These are phyloP conservation scores for Clarias laeviceps DNA, from an alignment of 2,797 vertebrate species.

Conservation along the genomic window DNA sequence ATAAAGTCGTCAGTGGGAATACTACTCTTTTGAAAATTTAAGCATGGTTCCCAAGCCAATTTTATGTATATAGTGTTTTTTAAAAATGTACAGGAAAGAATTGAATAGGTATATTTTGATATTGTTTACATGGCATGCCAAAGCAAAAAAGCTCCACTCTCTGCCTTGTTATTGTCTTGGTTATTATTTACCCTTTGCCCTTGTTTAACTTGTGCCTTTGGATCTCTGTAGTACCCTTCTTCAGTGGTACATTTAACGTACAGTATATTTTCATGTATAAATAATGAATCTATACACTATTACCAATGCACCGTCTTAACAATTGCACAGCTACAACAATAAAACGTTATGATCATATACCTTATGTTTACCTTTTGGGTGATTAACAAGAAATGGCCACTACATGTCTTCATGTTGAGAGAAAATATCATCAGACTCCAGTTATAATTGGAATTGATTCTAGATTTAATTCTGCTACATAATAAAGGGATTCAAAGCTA, in stretches of 20 bases:
- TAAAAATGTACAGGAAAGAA: background rate
- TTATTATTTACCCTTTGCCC: background rate
- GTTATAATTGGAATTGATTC: background rate
- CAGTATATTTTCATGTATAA: background rate
- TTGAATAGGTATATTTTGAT: background rate
- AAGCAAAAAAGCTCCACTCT: background rate
- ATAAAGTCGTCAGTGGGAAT: background rate
- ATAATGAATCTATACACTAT: background rate
- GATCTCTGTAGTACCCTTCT: background rate
- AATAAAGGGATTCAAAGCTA: slow-evolving; percentile 5
- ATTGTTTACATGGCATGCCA: background rate
- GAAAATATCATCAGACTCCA: background rate
- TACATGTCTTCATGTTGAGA: background rate
- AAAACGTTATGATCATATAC: background rate
- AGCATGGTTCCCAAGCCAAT: too few species aligned
- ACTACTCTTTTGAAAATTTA: background rate
- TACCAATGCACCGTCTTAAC: too few species aligned
- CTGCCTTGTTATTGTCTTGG: background rate
- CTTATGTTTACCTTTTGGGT: background rate
- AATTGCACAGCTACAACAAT: too few species aligned
- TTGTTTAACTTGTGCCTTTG: background rate
- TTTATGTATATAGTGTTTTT: background rate
- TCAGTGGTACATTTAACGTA: background rate
- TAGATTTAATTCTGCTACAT: background rate
- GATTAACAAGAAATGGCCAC: background rate